Evolutionary conservation across 2,797 vertebrate genomes (phyloP).

Genomic region (Parotocinclus haroldoi): DNA sequence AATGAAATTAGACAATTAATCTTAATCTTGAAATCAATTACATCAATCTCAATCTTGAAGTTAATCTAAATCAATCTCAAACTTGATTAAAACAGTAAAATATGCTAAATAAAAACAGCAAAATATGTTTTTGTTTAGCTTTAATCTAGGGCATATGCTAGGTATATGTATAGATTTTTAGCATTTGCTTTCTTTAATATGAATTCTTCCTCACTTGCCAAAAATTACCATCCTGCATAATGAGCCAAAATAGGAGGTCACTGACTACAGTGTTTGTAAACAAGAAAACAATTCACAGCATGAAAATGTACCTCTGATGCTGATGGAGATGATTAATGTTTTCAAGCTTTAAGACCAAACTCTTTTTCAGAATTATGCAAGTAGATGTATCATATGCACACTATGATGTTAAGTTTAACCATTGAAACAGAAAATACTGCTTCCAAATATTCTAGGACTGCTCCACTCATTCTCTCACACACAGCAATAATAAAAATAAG

Average conservation of each 20-base stretch:
- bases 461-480: constrained; percentile 7
- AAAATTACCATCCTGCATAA: neutral
- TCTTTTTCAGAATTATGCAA: neutral
- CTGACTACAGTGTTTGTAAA: constrained; percentile 14
- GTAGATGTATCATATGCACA: neutral
- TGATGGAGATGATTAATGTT: constrained; percentile 3
- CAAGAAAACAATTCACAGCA: constrained; percentile 9
- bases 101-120: no score
- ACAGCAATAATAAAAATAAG: constrained; percentile 26
- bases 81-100: no score
- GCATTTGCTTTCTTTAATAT: neutral
- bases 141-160: no score
- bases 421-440: neutral
- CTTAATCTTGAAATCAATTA: no score
- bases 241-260: constrained; percentile 6
- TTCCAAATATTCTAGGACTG: constrained; percentile 1
- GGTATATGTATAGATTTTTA: no score
- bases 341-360: neutral
- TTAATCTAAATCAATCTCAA: no score
- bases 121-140: no score
- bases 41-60: no score
- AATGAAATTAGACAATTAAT: no score
- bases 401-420: neutral
- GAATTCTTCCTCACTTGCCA: neutral
- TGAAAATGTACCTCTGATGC: neutral